A percentile compares a stretch with the other conserved stretches of the same genome.
phyloP scores from a whole-genome alignment of 2,888 invertebrate species.

The Dendrolimus houi region DNA sequence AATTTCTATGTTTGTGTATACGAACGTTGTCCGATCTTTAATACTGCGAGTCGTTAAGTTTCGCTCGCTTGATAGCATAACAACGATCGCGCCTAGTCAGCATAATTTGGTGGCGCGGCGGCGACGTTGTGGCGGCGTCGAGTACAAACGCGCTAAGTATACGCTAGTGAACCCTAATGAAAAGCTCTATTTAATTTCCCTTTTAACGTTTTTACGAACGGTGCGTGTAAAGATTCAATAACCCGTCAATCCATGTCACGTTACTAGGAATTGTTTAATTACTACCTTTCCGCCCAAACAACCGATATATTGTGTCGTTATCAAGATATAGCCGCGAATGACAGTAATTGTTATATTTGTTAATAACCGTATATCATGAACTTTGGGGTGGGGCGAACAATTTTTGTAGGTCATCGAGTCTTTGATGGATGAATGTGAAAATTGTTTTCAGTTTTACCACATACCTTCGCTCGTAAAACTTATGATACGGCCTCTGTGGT shows the following conservation, averaged over 20 bases:
- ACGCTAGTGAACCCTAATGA: no score
- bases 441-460: background rate
- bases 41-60: no score
- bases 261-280: background rate
- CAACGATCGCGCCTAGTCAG: no score
- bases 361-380: conserved; percentile 45
- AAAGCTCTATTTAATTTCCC: no score
- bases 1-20: no score
- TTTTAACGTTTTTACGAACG: no score
- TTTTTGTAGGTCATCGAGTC: conserved; percentile 1
- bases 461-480: background rate
- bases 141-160: no score
- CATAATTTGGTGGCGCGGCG: no score
- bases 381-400: conserved; percentile 2
- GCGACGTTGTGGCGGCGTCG: no score
- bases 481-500: no score
- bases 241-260: background rate
- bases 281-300: background rate
- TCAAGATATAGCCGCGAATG: conserved; percentile 53
- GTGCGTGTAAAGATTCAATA: background rate
- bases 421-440: background rate
- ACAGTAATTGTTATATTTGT: conserved; percentile 50
- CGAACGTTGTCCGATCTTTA: no score
- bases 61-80: no score
- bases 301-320: conserved; percentile 16